Percentiles rank a stretch among this genome's conserved stretches.
Conservation (phyloP, 1,140 invertebrate genomes). For the Pentalonia nigronervosa region DNA sequence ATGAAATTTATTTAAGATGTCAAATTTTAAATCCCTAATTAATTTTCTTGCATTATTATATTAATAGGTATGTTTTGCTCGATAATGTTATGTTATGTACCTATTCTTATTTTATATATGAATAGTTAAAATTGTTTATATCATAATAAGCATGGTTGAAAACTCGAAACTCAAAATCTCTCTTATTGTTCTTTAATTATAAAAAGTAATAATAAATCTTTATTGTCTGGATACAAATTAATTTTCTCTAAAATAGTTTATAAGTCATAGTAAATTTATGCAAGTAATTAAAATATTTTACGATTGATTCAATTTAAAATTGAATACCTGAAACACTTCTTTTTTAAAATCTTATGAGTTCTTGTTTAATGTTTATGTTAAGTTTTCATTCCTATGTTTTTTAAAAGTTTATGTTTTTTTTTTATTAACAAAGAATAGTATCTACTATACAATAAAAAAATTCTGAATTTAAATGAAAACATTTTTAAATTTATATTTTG, state of each 20-base stretch:
- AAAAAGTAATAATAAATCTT: conserved; percentile 20
- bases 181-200: not conserved
- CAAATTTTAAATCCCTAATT: not conserved
- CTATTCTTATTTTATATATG: not conserved
- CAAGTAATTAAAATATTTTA: conserved; percentile 7
- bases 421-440: not conserved
- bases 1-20: not conserved
- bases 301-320: not conserved
- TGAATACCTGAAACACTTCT: not conserved
- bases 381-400: not conserved
- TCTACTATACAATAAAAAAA: not conserved
- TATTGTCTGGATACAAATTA: not conserved
- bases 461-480: too few species aligned
- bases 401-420: not conserved
- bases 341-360: not conserved
- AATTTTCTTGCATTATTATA: not conserved
- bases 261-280: not conserved
- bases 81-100: not conserved
- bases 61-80: not conserved
- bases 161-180: not conserved
- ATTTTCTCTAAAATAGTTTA: not conserved
- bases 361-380: not conserved
- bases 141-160: not conserved
- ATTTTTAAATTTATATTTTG: not conserved
- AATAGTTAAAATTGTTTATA: not conserved